Evolutionary conservation across 2,113 vertebrate genomes (phyloP).

Genomic region (Pseudorhombus dupliciocellatus): DNA sequence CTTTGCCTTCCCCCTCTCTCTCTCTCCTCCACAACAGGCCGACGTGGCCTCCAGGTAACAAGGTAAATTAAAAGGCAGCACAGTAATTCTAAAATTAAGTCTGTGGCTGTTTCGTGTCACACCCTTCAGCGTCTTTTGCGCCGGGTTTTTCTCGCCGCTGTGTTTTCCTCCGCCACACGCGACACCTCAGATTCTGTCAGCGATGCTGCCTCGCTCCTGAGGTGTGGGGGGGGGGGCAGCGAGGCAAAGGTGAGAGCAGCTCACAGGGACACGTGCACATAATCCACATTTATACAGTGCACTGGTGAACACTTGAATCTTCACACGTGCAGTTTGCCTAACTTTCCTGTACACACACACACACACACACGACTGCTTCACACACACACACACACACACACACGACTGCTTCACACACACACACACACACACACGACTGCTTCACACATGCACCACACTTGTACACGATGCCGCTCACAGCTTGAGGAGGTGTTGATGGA

Average conservation of each 20-base stretch:
- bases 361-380: neutral
- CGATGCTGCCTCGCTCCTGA: slow-evolving; percentile 65
- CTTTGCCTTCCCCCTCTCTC: slow-evolving; percentile 40
- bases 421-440: slow-evolving; percentile 8
- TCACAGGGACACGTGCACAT: slow-evolving; percentile 67
- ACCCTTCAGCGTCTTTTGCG: slow-evolving; percentile 38
- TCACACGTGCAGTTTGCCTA: slow-evolving; percentile 56
- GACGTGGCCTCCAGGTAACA: slow-evolving; percentile 56
- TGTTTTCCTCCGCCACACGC: slow-evolving; percentile 60
- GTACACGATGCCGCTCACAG: slow-evolving; percentile 72
- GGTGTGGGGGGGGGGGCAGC: slow-evolving; percentile 75
- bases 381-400: slow-evolving; percentile 20
- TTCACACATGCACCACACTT: slow-evolving; percentile 41
- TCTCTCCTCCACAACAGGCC: slow-evolving; percentile 47
- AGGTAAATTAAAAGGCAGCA: slow-evolving; percentile 71
- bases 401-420: slow-evolving; percentile 21
- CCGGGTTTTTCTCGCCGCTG: slow-evolving; percentile 30
- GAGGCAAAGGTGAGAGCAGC: slow-evolving; percentile 71
- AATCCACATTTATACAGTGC: slow-evolving; percentile 59
- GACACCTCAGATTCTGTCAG: slow-evolving; percentile 79
- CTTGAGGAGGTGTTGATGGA: slow-evolving; percentile 84
- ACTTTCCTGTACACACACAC: slow-evolving; percentile 45
- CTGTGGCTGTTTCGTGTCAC: slow-evolving; percentile 64
- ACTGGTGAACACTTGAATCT: slow-evolving; percentile 60
- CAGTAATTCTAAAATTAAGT: slow-evolving; percentile 70